These are phyloP conservation scores for Peribatodes rhomboidaria DNA, from an alignment of 2,888 invertebrate species.

Conservation along the genomic window DNA sequence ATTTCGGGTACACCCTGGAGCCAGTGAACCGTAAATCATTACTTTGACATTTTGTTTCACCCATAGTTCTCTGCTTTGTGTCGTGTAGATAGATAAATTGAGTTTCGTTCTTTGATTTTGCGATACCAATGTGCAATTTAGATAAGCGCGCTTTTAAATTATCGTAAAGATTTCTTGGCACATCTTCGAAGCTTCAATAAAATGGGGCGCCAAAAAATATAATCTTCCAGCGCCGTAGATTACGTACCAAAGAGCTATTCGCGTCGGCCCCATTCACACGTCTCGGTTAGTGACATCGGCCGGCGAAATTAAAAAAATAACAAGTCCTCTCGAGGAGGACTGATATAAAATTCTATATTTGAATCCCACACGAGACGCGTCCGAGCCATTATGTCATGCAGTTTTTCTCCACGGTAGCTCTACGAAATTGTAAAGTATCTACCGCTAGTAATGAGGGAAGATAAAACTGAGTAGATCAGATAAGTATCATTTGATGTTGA, in stretches of 20 bases:
- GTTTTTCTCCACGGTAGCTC: conserved; percentile 44
- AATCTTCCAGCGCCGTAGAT: conserved; percentile 35
- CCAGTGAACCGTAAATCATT: conserved; percentile 68
- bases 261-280: conserved; percentile 74
- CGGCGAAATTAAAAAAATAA: conserved; percentile 72
- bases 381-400: conserved; percentile 62
- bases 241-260: conserved; percentile 59
- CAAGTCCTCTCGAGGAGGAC: conserved; percentile 59
- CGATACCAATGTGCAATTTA: background rate
- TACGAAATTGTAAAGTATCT: conserved; percentile 20
- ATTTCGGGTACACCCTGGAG: conserved; percentile 67
- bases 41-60: conserved; percentile 35
- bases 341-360: conserved; percentile 84
- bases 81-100: conserved; percentile 42
- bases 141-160: conserved; percentile 27
- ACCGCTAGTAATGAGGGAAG: conserved; percentile 36
- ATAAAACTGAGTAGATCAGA: conserved; percentile 51
- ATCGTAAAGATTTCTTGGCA: conserved; percentile 43
- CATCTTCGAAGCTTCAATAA: conserved; percentile 29
- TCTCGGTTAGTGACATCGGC: conserved; percentile 76
- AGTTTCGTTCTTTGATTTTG: background rate
- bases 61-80: conserved; percentile 23
- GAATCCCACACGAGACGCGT: conserved; percentile 65
- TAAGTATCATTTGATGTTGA: conserved; percentile 52
- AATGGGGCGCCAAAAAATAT: conserved; percentile 38